phyloP scores from a whole-genome alignment of 2,888 invertebrate genomes.

The Macrophya alboannulata region DNA sequence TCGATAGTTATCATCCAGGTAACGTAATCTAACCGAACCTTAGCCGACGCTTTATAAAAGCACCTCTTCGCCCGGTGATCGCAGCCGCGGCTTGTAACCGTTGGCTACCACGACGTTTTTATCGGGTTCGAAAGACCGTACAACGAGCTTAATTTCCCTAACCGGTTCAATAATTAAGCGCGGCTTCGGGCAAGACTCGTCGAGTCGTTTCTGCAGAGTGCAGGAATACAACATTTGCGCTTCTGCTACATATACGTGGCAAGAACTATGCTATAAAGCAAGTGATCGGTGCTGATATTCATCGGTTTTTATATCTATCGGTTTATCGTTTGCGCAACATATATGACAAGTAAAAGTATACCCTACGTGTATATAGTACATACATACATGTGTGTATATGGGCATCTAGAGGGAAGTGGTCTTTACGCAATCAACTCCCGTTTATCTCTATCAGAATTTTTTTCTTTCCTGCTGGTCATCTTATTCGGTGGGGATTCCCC shows the following conservation, averaged over 20 bases:
- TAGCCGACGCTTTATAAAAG: constrained; percentile 28
- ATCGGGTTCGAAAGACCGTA: constrained; percentile 46
- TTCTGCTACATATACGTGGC: constrained; percentile 2
- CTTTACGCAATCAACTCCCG: constrained; percentile 4
- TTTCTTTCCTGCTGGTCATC: constrained; percentile 13
- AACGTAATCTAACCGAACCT: neutral
- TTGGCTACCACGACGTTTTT: constrained; percentile 52
- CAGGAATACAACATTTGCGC: constrained; percentile 9
- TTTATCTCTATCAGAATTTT: constrained; percentile 3
- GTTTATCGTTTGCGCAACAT: neutral
- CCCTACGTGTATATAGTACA: neutral
- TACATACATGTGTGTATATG: neutral
- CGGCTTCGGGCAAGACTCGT: constrained; percentile 54
- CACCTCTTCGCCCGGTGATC: constrained; percentile 31
- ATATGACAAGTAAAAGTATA: neutral
- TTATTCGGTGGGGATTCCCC: constrained; percentile 7
- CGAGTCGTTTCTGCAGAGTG: constrained; percentile 51
- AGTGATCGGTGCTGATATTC: neutral
- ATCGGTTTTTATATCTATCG: neutral
- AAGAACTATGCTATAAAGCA: constrained; percentile 19
- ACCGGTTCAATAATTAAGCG: constrained; percentile 56
- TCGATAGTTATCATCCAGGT: constrained; percentile 2
- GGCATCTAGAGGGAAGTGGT: neutral
- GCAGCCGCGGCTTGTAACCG: constrained; percentile 38
- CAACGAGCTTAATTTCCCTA: constrained; percentile 55